A percentile compares a stretch with the other conserved stretches of the same genome.
These are phyloP conservation scores for Rhimphoctona megacephalus DNA, from an alignment of 2,888 invertebrate species.

Conservation along the genomic window DNA sequence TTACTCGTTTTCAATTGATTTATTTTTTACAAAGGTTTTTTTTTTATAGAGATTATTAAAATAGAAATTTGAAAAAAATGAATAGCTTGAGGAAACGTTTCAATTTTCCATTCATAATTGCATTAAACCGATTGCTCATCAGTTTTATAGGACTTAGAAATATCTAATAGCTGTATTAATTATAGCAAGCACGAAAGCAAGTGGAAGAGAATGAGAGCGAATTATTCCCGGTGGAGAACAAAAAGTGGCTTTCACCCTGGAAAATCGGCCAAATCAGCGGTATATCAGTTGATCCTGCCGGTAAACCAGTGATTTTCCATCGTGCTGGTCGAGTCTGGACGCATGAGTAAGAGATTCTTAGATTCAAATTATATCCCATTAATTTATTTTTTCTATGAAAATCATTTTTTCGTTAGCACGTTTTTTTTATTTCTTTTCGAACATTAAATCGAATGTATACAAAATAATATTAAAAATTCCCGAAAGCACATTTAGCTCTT, in stretches of 20 bases:
- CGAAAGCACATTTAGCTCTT: background rate
- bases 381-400: background rate
- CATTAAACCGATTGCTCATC: background rate
- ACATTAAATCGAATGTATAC: background rate
- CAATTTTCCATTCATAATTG: background rate
- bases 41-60: background rate
- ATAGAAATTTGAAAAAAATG: too few relatives aligned
- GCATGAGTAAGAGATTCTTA: constrained; percentile 85
- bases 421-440: background rate
- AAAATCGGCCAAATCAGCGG: constrained; percentile 94
- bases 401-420: background rate
- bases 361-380: background rate
- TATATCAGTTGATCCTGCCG: constrained; percentile 92
- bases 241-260: constrained; percentile 77
- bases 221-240: constrained; percentile 74
- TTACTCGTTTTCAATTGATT: background rate
- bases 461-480: background rate
- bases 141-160: too few relatives aligned
- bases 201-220: constrained; percentile 70
- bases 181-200: constrained; percentile 69
- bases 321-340: constrained; percentile 93
- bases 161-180: background rate
- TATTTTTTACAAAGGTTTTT: background rate
- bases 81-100: background rate
- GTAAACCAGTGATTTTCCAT: constrained; percentile 94